phyloP scores from a whole-genome alignment of 2,797 vertebrate species.

The Loriculus beryllinus region DNA sequence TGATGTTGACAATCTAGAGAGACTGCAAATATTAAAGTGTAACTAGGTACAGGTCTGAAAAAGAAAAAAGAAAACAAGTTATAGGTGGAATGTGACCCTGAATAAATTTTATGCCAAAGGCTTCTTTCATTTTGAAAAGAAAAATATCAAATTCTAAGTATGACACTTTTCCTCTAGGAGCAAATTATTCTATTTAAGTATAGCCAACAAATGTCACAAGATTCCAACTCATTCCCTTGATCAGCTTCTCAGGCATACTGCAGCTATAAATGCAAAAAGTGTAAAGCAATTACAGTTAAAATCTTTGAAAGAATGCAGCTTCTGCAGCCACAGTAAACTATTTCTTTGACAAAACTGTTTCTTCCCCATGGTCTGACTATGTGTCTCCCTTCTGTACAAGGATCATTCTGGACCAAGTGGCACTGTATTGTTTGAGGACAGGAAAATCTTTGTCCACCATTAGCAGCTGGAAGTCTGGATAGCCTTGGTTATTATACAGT shows the following conservation, averaged over 20 bases:
- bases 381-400: neutral
- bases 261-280: neutral
- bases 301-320: neutral
- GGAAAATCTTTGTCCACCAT: neutral
- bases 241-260: neutral
- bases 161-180: neutral
- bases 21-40: slow-evolving; percentile 42
- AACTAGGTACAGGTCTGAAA: neutral
- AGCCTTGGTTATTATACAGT: neutral
- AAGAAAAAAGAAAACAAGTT: neutral
- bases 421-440: neutral
- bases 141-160: slow-evolving; percentile 30
- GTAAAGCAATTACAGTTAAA: neutral
- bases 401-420: neutral
- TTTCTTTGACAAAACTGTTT: neutral
- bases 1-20: slow-evolving; percentile 47
- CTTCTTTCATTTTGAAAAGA: slow-evolving; percentile 17
- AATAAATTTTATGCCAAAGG: slow-evolving; percentile 23
- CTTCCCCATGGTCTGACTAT: neutral
- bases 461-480: neutral
- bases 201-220: neutral
- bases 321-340: neutral
- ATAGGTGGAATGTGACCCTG: neutral
- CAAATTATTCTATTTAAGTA: neutral
- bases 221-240: neutral